Evolutionary conservation across 2,113 vertebrate genomes (phyloP), one percentile per base, ranked within the genome.

Genomic region (Melanerpes formicivorus): DNA sequence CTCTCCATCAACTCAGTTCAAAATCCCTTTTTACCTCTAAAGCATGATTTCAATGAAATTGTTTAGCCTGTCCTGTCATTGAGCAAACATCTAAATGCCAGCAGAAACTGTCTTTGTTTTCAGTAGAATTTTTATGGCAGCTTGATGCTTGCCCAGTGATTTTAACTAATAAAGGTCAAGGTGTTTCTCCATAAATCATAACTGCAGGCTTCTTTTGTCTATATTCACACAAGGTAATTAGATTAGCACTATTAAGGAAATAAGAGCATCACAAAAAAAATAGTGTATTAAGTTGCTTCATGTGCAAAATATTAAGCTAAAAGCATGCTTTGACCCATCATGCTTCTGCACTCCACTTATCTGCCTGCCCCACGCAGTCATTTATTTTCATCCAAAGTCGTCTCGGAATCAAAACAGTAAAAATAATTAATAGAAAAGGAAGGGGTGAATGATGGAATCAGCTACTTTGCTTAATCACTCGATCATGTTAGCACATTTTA

Each of bases 401-500:
- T 88, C 84, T 88, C 60, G 63, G 86, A 94, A 97, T 96, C 95
- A 97, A 95, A 95, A 94, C 83, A 81, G 79, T 81, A 94, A 95
- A 95, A 94, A 93, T 88, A 91, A 93, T 90, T 95, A 95, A 95
- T 93, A 91, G 87, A 48, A 87, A 75, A 62, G 88, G 93, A 96
- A 93, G 89, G 87, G 84, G 48, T 88, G 84, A 84, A 76, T 96
- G 95, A 92, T 88, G 82, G 93, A 93, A 88, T 44, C 95, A 77
- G 93, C 84, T 97, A 96, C 96, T 96, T 95, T 96, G 93, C 91
- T 96, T 97, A 96, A 97, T 97, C 96, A 96, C 92, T 93, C 80
- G 80, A 96, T 92, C 95, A 95, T 14, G 78, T 89, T 93, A 89
- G 81, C 92, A 90, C 80, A 74, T 96, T 96, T 92, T 96, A 91